A percentile compares a stretch with the other conserved stretches of the same genome.
These are phyloP conservation scores for Megalonaias nervosa DNA, from an alignment of 1,140 invertebrate species.

Conservation along the genomic window DNA sequence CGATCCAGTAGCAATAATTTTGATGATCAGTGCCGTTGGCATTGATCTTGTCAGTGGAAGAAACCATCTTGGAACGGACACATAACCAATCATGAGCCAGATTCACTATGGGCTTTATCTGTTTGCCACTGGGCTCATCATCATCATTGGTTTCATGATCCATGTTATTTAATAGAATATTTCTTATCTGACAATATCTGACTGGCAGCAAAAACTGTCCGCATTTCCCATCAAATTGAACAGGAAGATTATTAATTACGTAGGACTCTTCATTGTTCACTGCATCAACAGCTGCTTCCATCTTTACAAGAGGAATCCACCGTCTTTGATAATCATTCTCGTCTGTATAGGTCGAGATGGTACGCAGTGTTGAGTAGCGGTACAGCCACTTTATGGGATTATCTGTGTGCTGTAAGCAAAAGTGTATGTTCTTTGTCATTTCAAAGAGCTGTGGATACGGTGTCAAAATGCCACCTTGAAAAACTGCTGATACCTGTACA, in stretches of 20 bases:
- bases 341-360: background rate
- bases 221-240: background rate
- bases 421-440: conserved; percentile 3
- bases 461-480: conserved; percentile 7
- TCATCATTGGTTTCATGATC: background rate
- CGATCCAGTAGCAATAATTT: background rate
- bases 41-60: too few relatives aligned
- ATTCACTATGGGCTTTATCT: too few relatives aligned
- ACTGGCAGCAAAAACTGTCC: conserved; percentile 21
- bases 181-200: conserved; percentile 21
- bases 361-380: background rate
- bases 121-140: background rate
- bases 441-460: conserved; percentile 13
- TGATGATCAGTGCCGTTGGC: too few relatives aligned
- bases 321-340: conserved; percentile 14
- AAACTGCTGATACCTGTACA: conserved; percentile 19
- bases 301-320: conserved; percentile 33
- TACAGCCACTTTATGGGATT: conserved; percentile 15
- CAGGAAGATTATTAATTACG: conserved; percentile 15
- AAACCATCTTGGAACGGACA: background rate
- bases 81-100: conserved; percentile 21
- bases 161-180: conserved; percentile 22
- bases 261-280: conserved; percentile 1
- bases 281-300: conserved; percentile 28
- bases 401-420: conserved; percentile 17